Conservation (phyloP, 2,113 vertebrate species). For the Actenoides hombroni region DNA sequence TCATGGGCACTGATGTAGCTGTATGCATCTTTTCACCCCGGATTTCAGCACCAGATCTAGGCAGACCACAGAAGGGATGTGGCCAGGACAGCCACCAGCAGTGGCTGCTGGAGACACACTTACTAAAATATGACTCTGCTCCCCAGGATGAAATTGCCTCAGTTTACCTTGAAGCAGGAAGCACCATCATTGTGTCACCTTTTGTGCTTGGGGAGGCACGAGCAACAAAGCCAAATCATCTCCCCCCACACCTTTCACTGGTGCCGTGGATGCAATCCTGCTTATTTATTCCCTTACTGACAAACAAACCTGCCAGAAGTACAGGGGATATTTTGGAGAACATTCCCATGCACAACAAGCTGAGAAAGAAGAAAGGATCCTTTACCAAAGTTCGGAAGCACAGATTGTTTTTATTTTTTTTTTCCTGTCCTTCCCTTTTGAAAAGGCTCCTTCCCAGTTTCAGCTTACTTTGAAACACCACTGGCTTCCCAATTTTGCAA, state of each 20-base stretch:
- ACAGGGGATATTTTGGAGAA: background rate
- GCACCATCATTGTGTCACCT: background rate
- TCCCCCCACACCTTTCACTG: background rate
- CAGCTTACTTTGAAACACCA: background rate
- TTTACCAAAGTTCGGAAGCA: background rate
- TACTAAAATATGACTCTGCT: accelerated
- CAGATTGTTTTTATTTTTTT: background rate
- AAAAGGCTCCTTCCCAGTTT: background rate
- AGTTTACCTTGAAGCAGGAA: background rate
- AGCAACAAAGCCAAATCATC: background rate
- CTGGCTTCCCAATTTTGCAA: background rate
- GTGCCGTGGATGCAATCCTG: background rate
- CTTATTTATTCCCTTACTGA: background rate
- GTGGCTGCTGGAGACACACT: background rate
- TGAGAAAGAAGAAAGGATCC: background rate
- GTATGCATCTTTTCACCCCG: background rate
- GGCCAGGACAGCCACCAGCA: background rate
- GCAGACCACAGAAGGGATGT: accelerated
- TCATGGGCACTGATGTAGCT: accelerated
- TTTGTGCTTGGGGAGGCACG: background rate
- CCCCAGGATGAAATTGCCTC: background rate
- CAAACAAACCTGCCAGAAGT: background rate
- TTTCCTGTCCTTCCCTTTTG: background rate
- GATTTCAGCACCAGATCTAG: background rate
- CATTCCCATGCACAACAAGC: background rate